Evolutionary conservation across 2,113 vertebrate genomes (phyloP), one percentile per base, ranked within the genome.

Genomic region (Calidris pugnax): DNA sequence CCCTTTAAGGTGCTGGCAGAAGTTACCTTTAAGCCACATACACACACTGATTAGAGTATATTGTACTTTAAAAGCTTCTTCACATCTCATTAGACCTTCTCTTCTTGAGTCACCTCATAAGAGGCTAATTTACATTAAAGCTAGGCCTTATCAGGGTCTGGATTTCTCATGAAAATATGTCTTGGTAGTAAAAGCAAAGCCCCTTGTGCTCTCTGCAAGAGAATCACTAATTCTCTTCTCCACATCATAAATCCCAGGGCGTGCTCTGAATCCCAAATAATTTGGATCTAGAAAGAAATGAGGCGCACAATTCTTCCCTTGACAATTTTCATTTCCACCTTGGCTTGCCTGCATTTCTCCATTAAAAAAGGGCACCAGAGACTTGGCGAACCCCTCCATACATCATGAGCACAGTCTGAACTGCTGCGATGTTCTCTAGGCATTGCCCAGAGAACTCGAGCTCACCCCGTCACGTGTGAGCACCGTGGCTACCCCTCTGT

Each of bases 61-160:
- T 57, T 57, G 74, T 69, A 83, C 62, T 69, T 97, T 93, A 93
- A 94, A 94, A 95, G 88, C 86, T 87, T 95, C 87, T 96, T 87
- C 94, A 92, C 87, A 87, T 89, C 95, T 94, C 93, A 91, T 92
- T 95, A 95, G 62, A 69, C 23, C 18, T 84, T 57, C 50, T 89
- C 80, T 60, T 96, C 89, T 30, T 12, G 11, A 95, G 41, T 63
- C 50, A 48, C 37, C 80, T 87, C 59, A 4, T 35, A 80, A 87
- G 81, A 89, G 71, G 66, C 74, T 92, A 51, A 92, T 94, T 95
- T 93, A 87, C 89, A 91, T 82, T 10, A 82, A 91, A 73, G 47
- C 66, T 62, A 76, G 78, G 91, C 84, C 56, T 72, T 0, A 0
- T 62, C 62, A 77, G 81, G 68, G 57, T 82, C 89, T 93, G 77